phyloP scores from a whole-genome alignment of 2,113 vertebrate species.

The Carassius gibelio region DNA sequence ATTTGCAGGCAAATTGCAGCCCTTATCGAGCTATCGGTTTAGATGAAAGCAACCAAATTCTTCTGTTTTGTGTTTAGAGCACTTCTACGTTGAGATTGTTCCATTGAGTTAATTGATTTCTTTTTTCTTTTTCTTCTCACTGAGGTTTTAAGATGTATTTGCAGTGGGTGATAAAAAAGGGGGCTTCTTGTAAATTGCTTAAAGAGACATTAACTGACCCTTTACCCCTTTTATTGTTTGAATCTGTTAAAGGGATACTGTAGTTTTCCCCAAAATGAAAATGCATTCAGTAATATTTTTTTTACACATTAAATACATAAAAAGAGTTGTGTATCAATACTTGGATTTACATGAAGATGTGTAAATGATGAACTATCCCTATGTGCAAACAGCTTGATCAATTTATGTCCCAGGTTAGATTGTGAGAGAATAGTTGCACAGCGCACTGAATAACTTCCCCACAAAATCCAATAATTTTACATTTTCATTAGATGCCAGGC shows the following conservation, averaged over 20 bases:
- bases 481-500: not conserved
- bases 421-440: not conserved
- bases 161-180: not conserved
- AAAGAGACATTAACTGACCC: not conserved
- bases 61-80: slow-evolving; percentile 6
- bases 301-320: not conserved
- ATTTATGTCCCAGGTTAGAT: not conserved
- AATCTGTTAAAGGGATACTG: not conserved
- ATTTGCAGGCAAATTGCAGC: too few species aligned
- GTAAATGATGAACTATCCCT: not conserved
- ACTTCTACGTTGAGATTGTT: not conserved
- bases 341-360: not conserved
- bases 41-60: not conserved
- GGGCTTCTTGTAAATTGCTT: slow-evolving; percentile 1
- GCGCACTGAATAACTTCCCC: not conserved
- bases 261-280: not conserved
- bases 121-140: not conserved
- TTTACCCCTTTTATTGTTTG: not conserved
- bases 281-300: not conserved
- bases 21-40: too few species aligned
- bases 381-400: not conserved
- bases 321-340: not conserved
- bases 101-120: not conserved
- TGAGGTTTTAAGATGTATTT: not conserved
- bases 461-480: not conserved